phyloP scores from a whole-genome alignment of 2,888 invertebrate genomes.

The Hartigia nigra region DNA sequence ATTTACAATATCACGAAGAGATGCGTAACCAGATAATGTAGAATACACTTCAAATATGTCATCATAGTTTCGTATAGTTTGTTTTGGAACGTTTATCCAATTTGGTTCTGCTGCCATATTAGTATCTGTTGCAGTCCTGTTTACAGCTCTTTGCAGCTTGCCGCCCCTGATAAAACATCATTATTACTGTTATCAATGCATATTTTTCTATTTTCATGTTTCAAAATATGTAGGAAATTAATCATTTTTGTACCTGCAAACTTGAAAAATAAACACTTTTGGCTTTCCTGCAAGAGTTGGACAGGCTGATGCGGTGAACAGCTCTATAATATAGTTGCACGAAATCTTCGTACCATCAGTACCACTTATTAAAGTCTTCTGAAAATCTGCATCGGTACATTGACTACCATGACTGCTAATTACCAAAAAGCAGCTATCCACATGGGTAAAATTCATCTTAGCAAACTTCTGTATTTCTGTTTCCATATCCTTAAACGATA shows the following conservation, averaged over 20 bases:
- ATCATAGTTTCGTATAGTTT: conserved; percentile 59
- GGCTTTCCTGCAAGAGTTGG: conserved; percentile 69
- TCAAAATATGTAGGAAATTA: not conserved
- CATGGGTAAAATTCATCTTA: conserved; percentile 37
- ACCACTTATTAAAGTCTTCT: conserved; percentile 48
- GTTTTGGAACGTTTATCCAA: not conserved
- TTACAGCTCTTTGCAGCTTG: conserved; percentile 26
- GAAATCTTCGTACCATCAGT: conserved; percentile 45
- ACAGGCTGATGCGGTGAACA: conserved; percentile 67
- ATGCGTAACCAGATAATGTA: conserved; percentile 67
- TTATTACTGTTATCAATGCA: conserved; percentile 10
- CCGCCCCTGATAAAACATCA: conserved; percentile 26
- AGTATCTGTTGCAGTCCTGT: conserved; percentile 25
- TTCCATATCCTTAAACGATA: conserved; percentile 45
- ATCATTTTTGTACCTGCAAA: conserved; percentile 63
- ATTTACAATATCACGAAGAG: conserved; percentile 68
- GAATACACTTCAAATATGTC: conserved; percentile 70
- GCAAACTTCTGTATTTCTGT: conserved; percentile 46
- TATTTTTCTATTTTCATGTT: conserved; percentile 1
- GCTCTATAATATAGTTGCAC: conserved; percentile 50
- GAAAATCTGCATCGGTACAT: conserved; percentile 25
- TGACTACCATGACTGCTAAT: conserved; percentile 56
- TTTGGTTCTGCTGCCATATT: not conserved
- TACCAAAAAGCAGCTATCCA: conserved; percentile 59
- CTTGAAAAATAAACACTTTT: conserved; percentile 72